phyloP scores from a whole-genome alignment of 2,888 invertebrate species.

The Cantharis flavilabris region DNA sequence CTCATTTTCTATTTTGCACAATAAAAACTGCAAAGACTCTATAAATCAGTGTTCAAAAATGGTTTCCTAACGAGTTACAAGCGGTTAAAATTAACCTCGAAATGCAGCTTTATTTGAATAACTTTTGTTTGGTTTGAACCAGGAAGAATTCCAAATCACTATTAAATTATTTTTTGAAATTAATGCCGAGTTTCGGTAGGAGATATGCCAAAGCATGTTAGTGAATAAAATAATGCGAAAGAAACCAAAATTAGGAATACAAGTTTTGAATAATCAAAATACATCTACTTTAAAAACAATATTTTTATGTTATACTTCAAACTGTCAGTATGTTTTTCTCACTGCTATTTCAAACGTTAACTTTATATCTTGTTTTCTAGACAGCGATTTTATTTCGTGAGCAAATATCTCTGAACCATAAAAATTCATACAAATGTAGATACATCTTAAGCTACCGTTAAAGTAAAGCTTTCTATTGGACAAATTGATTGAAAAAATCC shows the following conservation, averaged over 20 bases:
- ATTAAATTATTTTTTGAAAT: not conserved
- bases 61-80: not conserved
- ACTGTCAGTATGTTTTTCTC: not conserved
- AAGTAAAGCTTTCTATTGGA: slow-evolving; percentile 21
- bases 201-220: not conserved
- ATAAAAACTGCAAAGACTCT: not conserved
- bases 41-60: not conserved
- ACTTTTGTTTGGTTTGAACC: too few relatives aligned
- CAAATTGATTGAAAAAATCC: slow-evolving; percentile 31
- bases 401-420: slow-evolving; percentile 7
- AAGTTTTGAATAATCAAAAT: not conserved
- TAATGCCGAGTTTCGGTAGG: not conserved
- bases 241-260: not conserved
- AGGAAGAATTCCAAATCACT: too few relatives aligned
- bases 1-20: not conserved
- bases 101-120: too few relatives aligned
- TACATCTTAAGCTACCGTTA: slow-evolving; percentile 21
- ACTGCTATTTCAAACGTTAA: not conserved
- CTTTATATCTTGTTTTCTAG: not conserved
- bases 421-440: slow-evolving; percentile 18
- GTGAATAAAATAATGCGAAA: not conserved
- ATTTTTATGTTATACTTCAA: not conserved
- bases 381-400: slow-evolving; percentile 5
- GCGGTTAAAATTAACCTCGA: not conserved
- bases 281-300: not conserved